Evolutionary conservation across 35 echinoderm and acorn worm genomes (phyloP), one percentile per base, ranked within the genome.

Genomic region (Chiridota heheva): DNA sequence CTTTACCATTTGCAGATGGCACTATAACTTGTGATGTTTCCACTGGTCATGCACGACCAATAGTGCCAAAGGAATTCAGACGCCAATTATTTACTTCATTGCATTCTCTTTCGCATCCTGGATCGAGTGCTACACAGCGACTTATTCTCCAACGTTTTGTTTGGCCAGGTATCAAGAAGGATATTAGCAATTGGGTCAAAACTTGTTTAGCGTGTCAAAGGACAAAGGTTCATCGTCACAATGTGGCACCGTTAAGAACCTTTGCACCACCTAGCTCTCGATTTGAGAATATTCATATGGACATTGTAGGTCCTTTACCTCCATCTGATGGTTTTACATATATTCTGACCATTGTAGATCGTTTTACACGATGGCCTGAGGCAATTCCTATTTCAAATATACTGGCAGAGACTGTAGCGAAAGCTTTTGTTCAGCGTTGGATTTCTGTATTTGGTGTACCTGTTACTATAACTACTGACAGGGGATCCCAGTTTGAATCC

Each of bases 1-100:
- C 67, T 18, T 2, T 62, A 16, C 46, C 44, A 18, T 0, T 31
- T 38, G 4, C 82, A 1, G 43, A 85, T 2, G 36, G 41, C 17
- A 76, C 67, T 7, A 81, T 88, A 1, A 36, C 43, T 34, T 88
- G 85, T 41, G 85, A 87, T 41, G 31, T 67, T 13, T 87, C 85
- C 2, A 87, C 85, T 69, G 60, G 55, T 26, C 15, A 1, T 34
- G 49, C 63, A 51, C 58, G 58, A 8, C 77, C 77, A 2, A 40
- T 39, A n/a, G 77, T 80, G 4, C 77, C 77, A 10, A 3, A 38
- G 27, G 43, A 66, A 0, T 80, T 80, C 35, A 30, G 59, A 25
- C 38, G 78, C 17, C 36, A 37, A 5, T 15, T 66, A 27, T 81
- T 81, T 31, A 60, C 63, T 17, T 44, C 48, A 17, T 67, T 81